These are phyloP conservation scores for Drosophila melanica DNA, from an alignment of 1,140 invertebrate genomes.

Conservation along the genomic window DNA sequence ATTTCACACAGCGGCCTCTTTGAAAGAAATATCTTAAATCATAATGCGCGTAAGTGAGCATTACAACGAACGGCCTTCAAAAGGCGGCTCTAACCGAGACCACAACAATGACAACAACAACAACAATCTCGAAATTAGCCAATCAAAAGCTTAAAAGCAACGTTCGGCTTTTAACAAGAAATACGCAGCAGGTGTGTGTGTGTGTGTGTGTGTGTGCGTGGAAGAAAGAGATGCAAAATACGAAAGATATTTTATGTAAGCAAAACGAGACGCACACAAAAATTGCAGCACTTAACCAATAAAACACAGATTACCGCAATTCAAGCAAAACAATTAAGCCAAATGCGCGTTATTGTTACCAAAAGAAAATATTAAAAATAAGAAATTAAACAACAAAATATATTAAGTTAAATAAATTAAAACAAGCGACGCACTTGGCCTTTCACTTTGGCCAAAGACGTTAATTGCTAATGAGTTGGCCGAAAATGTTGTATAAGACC, in stretches of 20 bases:
- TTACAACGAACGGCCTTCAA: conserved; percentile 69
- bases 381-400: conserved; percentile 4
- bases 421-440: conserved; percentile 32
- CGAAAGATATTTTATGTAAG: conserved; percentile 58
- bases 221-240: conserved; percentile 22
- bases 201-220: background rate
- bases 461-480: conserved; percentile 3
- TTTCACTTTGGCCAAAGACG: conserved; percentile 34
- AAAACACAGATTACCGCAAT: conserved; percentile 59
- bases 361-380: conserved; percentile 25
- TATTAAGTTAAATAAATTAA: background rate
- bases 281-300: conserved; percentile 71
- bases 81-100: conserved; percentile 11
- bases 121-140: conserved; percentile 59
- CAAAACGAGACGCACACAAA: conserved; percentile 34
- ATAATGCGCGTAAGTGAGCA: conserved; percentile 70
- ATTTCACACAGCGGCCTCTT: conserved; percentile 61
- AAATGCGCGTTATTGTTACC: conserved; percentile 11
- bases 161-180: conserved; percentile 42
- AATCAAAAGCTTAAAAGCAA: conserved; percentile 53
- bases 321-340: conserved; percentile 43
- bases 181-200: conserved; percentile 18
- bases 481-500: background rate
- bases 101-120: conserved; percentile 36
- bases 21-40: conserved; percentile 56